phyloP scores from a whole-genome alignment of 2,888 invertebrate species.

The Panopea generosa region DNA sequence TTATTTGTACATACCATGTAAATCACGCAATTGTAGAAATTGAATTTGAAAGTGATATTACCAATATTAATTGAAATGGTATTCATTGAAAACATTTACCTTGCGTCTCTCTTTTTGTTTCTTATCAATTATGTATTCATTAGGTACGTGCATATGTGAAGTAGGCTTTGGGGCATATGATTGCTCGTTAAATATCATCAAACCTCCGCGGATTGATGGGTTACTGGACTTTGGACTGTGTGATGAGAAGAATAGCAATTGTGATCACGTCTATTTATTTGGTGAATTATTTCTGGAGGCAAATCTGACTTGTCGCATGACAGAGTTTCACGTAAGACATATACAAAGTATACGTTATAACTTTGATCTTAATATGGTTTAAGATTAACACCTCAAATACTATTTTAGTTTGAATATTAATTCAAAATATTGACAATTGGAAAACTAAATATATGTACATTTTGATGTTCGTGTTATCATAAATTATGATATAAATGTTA shows the following conservation, averaged over 20 bases:
- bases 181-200: slow-evolving; percentile 29
- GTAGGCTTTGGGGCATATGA: slow-evolving; percentile 18
- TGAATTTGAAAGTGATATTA: too few species aligned
- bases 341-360: too few species aligned
- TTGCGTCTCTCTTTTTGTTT: neutral
- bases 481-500: neutral
- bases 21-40: too few species aligned
- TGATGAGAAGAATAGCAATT: slow-evolving; percentile 16
- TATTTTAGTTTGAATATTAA: too few species aligned
- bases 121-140: neutral
- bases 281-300: slow-evolving; percentile 24
- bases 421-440: too few species aligned
- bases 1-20: too few species aligned
- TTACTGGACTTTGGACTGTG: slow-evolving; percentile 22
- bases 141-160: slow-evolving; percentile 33
- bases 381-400: too few species aligned
- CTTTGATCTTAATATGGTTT: too few species aligned
- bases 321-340: slow-evolving; percentile 5
- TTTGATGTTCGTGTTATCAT: too few species aligned
- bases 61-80: too few species aligned
- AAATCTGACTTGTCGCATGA: slow-evolving; percentile 1
- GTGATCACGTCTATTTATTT: slow-evolving; percentile 14
- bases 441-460: too few species aligned
- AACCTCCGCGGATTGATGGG: slow-evolving; percentile 14
- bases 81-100: too few species aligned